Conservation (phyloP, 2,888 invertebrate genomes). For the Dioctria rufipes region DNA sequence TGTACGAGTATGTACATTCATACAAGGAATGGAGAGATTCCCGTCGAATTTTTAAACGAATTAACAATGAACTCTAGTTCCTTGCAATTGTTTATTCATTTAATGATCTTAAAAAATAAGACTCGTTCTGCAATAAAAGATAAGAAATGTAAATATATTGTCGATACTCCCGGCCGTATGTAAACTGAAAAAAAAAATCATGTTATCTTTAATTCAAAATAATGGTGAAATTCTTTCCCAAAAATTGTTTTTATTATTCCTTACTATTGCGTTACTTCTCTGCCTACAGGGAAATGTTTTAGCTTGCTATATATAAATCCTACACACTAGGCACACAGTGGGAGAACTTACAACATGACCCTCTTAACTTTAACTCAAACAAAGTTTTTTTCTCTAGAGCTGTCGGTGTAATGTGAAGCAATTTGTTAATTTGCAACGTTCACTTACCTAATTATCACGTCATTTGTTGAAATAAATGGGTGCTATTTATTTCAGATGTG, state of each 20-base stretch:
- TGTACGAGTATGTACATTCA: conserved; percentile 1
- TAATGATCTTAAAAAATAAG: conserved; percentile 59
- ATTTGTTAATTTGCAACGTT: conserved; percentile 57
- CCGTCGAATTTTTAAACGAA: conserved; percentile 28
- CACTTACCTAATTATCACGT: conserved; percentile 59
- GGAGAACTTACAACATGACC: conserved; percentile 19
- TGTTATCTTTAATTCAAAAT: conserved; percentile 58
- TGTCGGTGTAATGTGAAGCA: conserved; percentile 56
- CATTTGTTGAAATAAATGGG: conserved; percentile 56
- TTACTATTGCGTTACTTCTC: conserved; percentile 55
- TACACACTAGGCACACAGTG: background rate
- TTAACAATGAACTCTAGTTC: conserved; percentile 51
- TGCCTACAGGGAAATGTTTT: background rate
- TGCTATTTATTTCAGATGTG: conserved; percentile 52
- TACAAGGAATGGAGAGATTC: background rate
- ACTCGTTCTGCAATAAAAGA: conserved; percentile 53
- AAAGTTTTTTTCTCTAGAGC: conserved; percentile 20
- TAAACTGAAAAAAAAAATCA: conserved; percentile 57
- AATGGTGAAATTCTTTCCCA: conserved; percentile 60
- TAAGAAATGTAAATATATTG: conserved; percentile 46
- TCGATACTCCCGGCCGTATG: conserved; percentile 37
- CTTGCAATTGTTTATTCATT: conserved; percentile 58
- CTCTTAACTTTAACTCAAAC: background rate
- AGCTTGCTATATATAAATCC: conserved; percentile 23
- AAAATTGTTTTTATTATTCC: conserved; percentile 59